phyloP scores from a whole-genome alignment of 2,113 vertebrate genomes.

The Peucedramus taeniatus region DNA sequence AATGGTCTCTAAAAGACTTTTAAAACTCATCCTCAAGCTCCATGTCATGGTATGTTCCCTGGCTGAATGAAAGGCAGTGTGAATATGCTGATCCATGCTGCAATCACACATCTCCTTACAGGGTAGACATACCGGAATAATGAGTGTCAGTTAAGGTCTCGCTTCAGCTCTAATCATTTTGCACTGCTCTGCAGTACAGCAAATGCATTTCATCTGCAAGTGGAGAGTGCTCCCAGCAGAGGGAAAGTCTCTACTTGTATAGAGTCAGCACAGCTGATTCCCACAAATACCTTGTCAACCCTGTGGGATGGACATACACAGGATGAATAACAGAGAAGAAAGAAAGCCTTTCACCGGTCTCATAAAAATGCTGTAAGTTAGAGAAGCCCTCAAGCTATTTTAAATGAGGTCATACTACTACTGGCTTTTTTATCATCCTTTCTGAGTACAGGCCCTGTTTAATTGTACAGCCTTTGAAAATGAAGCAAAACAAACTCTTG shows the following conservation, averaged over 20 bases:
- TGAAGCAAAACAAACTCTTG: not conserved
- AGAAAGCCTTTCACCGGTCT: not conserved
- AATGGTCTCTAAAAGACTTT: not conserved
- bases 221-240: slow-evolving; percentile 15
- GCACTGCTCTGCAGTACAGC: not conserved
- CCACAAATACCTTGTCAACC: slow-evolving; percentile 25
- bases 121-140: not conserved
- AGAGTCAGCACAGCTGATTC: not conserved
- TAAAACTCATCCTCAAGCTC: not conserved
- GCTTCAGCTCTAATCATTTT: slow-evolving; percentile 49
- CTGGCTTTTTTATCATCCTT: not conserved
- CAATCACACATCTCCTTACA: slow-evolving; percentile 29
- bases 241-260: not conserved
- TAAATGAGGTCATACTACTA: slow-evolving; percentile 2
- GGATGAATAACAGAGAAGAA: slow-evolving; percentile 16
- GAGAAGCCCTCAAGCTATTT: slow-evolving; percentile 18
- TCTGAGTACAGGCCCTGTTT: not conserved
- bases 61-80: not conserved
- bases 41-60: not conserved
- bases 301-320: not conserved
- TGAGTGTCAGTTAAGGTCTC: slow-evolving; percentile 34
- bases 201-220: slow-evolving; percentile 22
- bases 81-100: slow-evolving; percentile 20
- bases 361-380: not conserved
- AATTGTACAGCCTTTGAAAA: not conserved